Percentiles rank a stretch among this genome's conserved stretches.
These are phyloP conservation scores for Mionectes olivaceus DNA, from an alignment of 2,797 vertebrate genomes.

Conservation along the genomic window DNA sequence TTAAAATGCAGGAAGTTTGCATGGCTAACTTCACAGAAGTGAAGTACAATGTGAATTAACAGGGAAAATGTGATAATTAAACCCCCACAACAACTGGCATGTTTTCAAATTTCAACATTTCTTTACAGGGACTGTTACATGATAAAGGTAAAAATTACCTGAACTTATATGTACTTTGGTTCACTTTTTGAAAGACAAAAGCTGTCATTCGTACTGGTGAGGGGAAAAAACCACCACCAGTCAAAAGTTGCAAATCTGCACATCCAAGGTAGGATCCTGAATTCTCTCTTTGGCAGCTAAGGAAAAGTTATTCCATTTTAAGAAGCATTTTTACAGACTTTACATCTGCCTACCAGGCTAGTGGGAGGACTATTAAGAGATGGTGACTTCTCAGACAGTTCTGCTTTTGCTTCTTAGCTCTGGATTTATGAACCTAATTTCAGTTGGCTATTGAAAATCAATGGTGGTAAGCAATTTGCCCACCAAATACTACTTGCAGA, in stretches of 20 bases:
- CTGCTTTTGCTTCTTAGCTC: neutral
- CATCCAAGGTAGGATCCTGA: neutral
- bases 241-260: neutral
- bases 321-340: neutral
- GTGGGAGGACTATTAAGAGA: neutral
- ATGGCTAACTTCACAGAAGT: neutral
- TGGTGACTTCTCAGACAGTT: neutral
- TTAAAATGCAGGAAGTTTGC: neutral
- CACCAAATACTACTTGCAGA: constrained; percentile 15
- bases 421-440: neutral
- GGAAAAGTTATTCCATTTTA: neutral
- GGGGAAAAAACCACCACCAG: neutral
- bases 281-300: neutral
- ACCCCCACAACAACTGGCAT: neutral
- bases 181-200: neutral
- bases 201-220: neutral
- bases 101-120: neutral
- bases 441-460: neutral
- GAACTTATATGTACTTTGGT: neutral
- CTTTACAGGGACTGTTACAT: neutral
- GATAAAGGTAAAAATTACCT: neutral
- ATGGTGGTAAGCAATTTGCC: neutral
- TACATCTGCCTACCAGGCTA: neutral
- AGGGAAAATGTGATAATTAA: neutral
- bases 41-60: neutral